phyloP scores from a whole-genome alignment of 2,113 vertebrate genomes.

The Melanerpes aurifrons region DNA sequence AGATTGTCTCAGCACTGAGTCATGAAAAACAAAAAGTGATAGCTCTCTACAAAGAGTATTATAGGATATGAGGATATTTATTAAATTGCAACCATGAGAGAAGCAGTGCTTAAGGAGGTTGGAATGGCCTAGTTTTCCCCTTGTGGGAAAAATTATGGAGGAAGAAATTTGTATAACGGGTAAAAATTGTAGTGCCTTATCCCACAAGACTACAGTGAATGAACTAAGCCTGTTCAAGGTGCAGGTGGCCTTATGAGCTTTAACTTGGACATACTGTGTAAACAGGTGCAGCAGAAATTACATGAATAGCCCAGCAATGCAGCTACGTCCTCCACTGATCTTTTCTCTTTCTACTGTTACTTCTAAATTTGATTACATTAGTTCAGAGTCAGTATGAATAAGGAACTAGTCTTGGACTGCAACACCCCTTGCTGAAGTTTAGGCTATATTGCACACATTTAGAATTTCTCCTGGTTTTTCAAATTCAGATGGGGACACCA shows the following conservation, averaged over 20 bases:
- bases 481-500: neutral
- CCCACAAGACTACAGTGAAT: neutral
- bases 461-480: neutral
- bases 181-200: neutral
- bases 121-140: neutral
- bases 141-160: neutral
- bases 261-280: neutral
- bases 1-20: neutral
- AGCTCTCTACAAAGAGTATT: neutral
- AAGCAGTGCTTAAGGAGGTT: neutral
- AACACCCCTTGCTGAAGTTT: neutral
- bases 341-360: neutral
- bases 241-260: neutral
- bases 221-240: neutral
- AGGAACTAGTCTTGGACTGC: neutral
- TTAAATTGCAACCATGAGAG: neutral
- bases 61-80: neutral
- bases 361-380: neutral
- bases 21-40: neutral
- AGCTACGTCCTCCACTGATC: neutral
- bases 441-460: neutral
- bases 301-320: accelerated
- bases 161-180: too few relatives aligned
- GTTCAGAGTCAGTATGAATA: neutral
- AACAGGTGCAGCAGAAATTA: neutral